phyloP scores from a whole-genome alignment of 2,797 vertebrate genomes.

The Hapalemur alaotrensis region DNA sequence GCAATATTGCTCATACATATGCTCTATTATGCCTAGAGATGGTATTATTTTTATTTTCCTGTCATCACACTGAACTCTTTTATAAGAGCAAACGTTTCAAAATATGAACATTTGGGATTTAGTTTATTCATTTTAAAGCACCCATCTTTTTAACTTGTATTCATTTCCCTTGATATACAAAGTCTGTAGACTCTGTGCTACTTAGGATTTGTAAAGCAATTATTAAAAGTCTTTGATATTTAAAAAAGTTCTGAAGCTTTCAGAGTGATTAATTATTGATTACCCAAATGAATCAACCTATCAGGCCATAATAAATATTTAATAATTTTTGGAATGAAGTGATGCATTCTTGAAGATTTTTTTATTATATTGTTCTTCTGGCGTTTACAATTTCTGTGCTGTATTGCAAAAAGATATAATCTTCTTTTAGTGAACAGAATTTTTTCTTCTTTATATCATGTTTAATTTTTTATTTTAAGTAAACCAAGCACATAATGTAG shows the following conservation, averaged over 20 bases:
- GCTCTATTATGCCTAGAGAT: conserved; percentile 31
- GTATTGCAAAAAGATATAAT: conserved; percentile 3
- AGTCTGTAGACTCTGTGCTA: conserved; percentile 68
- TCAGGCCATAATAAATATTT: conserved; percentile 80
- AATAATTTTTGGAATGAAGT: conserved; percentile 75
- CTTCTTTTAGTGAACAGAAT: background rate
- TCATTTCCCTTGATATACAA: conserved; percentile 78
- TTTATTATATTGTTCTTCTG: conserved; percentile 4
- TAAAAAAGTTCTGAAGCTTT: conserved; percentile 79
- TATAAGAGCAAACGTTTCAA: conserved; percentile 52
- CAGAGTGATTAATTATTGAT: conserved; percentile 84
- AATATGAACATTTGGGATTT: conserved; percentile 55
- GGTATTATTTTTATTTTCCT: conserved; percentile 53
- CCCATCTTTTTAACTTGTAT: conserved; percentile 70
- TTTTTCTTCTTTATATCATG: background rate
- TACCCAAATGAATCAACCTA: conserved; percentile 78
- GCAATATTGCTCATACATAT: conserved; percentile 24
- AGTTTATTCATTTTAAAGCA: conserved; percentile 67
- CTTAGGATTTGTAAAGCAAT: conserved; percentile 81
- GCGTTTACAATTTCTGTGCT: conserved; percentile 57
- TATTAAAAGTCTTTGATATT: conserved; percentile 84
- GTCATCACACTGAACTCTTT: conserved; percentile 57
- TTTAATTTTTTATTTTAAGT: conserved; percentile 40
- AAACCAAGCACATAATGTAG: background rate
- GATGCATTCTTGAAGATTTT: conserved; percentile 31